A percentile compares a stretch with the other conserved stretches of the same genome.
phyloP scores from a whole-genome alignment of 2,888 invertebrate genomes.

The Diadegma fenestrale region DNA sequence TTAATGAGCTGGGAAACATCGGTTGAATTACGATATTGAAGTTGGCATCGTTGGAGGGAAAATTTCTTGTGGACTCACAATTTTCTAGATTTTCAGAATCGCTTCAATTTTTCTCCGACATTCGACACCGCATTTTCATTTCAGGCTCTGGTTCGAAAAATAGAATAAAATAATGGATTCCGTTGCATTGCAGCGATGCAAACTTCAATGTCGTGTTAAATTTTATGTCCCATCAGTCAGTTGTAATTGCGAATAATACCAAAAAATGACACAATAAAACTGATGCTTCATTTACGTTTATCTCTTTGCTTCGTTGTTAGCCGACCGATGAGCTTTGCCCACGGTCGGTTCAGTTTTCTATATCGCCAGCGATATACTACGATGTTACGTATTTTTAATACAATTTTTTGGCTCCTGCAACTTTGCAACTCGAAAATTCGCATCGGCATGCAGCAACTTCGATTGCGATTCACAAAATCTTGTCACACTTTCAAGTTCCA shows the following conservation, averaged over 20 bases:
- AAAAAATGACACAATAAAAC: constrained; percentile 27
- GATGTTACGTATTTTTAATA: constrained; percentile 51
- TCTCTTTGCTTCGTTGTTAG: constrained; percentile 25
- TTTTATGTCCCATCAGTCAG: constrained; percentile 17
- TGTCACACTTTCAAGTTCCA: neutral
- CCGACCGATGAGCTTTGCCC: constrained; percentile 18
- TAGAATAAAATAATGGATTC: too few species aligned
- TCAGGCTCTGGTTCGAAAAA: too few species aligned
- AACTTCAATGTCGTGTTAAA: constrained; percentile 52
- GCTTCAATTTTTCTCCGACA: too few species aligned
- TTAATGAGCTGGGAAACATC: neutral
- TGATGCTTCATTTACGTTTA: constrained; percentile 20
- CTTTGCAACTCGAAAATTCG: neutral
- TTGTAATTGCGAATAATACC: constrained; percentile 21
- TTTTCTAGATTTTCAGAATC: too few species aligned
- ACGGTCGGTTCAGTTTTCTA: neutral
- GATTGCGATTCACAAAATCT: neutral
- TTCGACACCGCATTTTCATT: too few species aligned
- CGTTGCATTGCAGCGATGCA: too few species aligned
- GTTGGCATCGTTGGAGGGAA: too few species aligned
- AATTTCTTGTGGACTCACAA: too few species aligned
- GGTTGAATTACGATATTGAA: too few species aligned
- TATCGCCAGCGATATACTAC: constrained; percentile 39
- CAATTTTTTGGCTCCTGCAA: neutral
- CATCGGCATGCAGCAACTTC: neutral